Percentiles rank a stretch among this genome's conserved stretches.
phyloP scores from a whole-genome alignment of 2,113 vertebrate species.

The Pipra filicauda region DNA sequence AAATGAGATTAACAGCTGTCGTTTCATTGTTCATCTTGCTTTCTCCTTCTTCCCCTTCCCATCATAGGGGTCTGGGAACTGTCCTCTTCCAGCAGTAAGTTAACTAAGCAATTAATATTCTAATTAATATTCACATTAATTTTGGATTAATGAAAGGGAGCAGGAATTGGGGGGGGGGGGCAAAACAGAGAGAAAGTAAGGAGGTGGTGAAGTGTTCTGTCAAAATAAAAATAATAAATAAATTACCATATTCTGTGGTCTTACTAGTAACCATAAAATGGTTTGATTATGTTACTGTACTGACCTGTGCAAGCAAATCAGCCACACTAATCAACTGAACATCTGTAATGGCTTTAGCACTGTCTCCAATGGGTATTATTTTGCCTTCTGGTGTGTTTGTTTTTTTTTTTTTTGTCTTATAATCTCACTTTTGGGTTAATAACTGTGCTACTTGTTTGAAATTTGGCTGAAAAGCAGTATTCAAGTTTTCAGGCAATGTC shows the following conservation, averaged over 20 bases:
- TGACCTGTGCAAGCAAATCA: constrained; percentile 37
- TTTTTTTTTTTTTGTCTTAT: not conserved
- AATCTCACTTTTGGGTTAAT: constrained; percentile 18
- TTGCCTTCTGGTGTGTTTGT: not conserved
- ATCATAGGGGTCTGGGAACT: accelerated
- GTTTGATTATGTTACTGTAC: not conserved
- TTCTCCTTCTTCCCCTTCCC: not conserved
- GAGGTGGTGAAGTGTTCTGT: too few relatives aligned
- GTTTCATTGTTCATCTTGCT: not conserved
- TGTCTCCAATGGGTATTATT: constrained; percentile 16
- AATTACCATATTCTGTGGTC: not conserved
- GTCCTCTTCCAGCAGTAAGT: not conserved
- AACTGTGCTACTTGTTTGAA: not conserved
- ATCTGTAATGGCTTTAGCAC: constrained; percentile 21
- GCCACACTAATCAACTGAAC: constrained; percentile 38
- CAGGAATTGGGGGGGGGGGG: not conserved
- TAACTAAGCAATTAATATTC: not conserved
- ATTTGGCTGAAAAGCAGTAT: not conserved
- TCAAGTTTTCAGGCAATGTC: not conserved
- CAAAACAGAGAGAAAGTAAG: not conserved
- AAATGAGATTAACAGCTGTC: not conserved
- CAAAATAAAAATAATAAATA: not conserved
- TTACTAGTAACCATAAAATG: not conserved
- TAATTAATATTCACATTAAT: not conserved
- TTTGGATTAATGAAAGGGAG: not conserved